These are phyloP conservation scores for Galerucella pusilla DNA, from an alignment of 2,888 invertebrate species.

Conservation along the genomic window DNA sequence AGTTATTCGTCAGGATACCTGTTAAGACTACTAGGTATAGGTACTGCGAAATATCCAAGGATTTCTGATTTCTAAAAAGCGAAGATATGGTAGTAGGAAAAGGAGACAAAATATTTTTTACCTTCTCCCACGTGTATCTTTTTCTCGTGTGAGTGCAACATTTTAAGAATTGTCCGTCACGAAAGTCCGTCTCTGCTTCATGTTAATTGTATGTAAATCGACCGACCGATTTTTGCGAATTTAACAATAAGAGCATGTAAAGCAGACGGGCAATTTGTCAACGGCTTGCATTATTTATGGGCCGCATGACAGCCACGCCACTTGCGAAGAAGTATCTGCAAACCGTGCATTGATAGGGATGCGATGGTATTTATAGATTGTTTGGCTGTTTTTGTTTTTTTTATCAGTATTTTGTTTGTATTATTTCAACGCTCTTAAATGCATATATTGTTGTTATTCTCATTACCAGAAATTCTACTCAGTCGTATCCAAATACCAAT, in stretches of 20 bases:
- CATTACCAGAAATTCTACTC: no score
- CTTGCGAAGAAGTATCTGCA: conserved; percentile 17
- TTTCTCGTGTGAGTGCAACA: no score
- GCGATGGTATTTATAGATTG: conserved; percentile 2
- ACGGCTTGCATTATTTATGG: conserved; percentile 29
- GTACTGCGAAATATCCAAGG: no score
- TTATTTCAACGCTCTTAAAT: neutral
- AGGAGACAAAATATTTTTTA: no score
- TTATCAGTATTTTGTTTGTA: neutral
- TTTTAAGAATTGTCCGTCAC: neutral
- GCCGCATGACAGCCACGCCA: conserved; percentile 25
- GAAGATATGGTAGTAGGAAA: no score
- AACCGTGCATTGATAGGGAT: conserved; percentile 9
- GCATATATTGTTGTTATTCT: neutral
- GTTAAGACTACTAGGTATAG: no score
- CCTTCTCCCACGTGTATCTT: no score
- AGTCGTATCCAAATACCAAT: no score
- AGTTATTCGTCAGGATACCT: no score
- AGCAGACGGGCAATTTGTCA: conserved; percentile 32
- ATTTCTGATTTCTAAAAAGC: no score
- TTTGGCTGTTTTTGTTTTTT: neutral
- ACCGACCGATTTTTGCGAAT: conserved; percentile 23
- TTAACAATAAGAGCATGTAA: conserved; percentile 29
- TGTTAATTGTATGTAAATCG: conserved; percentile 24
- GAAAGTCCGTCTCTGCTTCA: conserved; percentile 17